Conservation (phyloP, 2,113 vertebrate genomes). For the Rallus limicola region DNA sequence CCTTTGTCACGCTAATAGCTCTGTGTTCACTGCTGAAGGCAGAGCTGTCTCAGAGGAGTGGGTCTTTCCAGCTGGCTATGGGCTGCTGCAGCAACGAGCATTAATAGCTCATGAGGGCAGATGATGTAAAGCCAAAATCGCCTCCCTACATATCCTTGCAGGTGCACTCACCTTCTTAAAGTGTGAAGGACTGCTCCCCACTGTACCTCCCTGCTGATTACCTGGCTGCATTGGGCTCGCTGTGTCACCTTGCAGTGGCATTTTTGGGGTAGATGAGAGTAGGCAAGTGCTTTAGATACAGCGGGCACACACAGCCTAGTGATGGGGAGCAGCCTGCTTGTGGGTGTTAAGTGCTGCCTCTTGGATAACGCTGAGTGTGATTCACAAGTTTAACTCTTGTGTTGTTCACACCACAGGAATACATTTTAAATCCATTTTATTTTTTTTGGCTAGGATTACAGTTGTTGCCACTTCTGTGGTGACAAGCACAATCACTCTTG, state of each 20-base stretch:
- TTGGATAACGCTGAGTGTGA: neutral
- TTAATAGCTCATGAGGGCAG: constrained; percentile 10
- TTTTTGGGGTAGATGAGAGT: neutral
- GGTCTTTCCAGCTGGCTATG: neutral
- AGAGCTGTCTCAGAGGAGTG: neutral
- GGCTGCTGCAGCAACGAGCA: neutral
- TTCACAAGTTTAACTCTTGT: neutral
- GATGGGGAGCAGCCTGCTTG: neutral
- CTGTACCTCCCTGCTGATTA: neutral
- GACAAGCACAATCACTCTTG: neutral
- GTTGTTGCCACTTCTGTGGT: neutral
- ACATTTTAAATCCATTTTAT: neutral
- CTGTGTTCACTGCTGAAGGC: neutral
- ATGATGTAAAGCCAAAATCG: neutral
- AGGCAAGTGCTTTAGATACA: neutral
- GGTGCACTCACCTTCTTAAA: neutral
- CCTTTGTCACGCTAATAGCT: neutral
- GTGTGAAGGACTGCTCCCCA: neutral
- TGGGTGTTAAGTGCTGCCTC: neutral
- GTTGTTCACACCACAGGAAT: neutral
- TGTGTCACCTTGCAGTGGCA: fast-evolving
- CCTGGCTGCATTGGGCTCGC: neutral
- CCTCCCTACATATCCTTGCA: neutral
- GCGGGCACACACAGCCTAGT: neutral
- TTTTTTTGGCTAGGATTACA: neutral